A percentile compares a stretch with the other conserved stretches of the same genome.
These are phyloP conservation scores for Camptogramma bilineatum DNA, from an alignment of 2,888 invertebrate species.

Conservation along the genomic window DNA sequence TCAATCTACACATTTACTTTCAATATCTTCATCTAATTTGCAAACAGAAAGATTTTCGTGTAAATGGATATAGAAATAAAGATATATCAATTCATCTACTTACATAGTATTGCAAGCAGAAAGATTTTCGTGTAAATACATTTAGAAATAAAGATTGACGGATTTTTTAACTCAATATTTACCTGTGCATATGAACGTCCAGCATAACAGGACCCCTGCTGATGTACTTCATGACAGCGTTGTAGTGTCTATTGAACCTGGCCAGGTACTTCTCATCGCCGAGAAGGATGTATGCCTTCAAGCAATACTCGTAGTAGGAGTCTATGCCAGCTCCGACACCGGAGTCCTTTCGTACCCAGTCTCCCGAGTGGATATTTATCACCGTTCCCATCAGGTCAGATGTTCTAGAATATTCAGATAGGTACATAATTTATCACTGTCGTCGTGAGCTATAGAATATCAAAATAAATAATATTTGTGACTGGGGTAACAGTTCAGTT, in stretches of 20 bases:
- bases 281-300: constrained; percentile 98
- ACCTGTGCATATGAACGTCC: constrained; percentile 97
- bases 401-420: constrained; percentile 58
- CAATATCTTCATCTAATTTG: no score
- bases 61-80: no score
- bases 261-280: constrained; percentile 97
- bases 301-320: constrained; percentile 99
- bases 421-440: not conserved
- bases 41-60: no score
- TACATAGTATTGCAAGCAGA: no score
- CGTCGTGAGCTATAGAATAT: no score
- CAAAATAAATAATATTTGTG: no score
- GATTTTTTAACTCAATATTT: not conserved
- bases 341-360: constrained; percentile 98
- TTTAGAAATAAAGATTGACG: not conserved
- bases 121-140: not conserved
- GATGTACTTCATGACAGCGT: constrained; percentile 98
- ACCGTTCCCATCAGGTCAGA: constrained; percentile 99
- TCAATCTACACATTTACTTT: no score
- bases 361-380: constrained; percentile 98
- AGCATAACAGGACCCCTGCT: constrained; percentile 97
- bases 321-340: constrained; percentile 99
- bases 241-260: constrained; percentile 97
- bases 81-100: no score
- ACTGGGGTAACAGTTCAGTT: no score